These are phyloP conservation scores for Anguilla megastoma DNA, from an alignment of 2,797 vertebrate species.

Conservation along the genomic window DNA sequence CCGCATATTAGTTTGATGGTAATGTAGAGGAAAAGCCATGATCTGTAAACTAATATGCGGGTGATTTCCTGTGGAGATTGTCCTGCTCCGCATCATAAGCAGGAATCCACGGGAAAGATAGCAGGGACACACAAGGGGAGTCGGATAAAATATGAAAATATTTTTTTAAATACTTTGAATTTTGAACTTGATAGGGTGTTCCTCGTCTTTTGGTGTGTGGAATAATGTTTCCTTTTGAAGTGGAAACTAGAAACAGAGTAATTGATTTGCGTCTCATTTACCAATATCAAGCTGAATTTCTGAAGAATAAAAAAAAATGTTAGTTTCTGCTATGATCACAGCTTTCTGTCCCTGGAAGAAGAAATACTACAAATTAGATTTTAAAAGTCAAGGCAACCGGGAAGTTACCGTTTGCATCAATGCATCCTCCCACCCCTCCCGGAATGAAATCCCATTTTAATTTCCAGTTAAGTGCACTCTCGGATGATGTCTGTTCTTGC, in stretches of 20 bases:
- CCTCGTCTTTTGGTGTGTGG: conserved; percentile 30
- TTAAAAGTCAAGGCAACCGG: background rate
- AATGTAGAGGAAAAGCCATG: conserved; percentile 28
- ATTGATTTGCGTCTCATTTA: conserved; percentile 47
- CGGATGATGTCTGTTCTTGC: background rate
- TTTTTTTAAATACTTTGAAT: conserved; percentile 36
- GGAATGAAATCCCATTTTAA: background rate
- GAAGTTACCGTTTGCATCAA: background rate
- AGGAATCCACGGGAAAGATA: background rate
- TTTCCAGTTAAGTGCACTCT: background rate
- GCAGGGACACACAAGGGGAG: background rate
- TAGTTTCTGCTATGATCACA: conserved; percentile 9
- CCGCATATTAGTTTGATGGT: conserved; percentile 34
- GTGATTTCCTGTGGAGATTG: conserved; percentile 20
- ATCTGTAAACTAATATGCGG: conserved; percentile 38
- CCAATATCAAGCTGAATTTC: conserved; percentile 34
- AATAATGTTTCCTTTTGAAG: conserved; percentile 46
- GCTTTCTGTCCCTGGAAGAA: background rate
- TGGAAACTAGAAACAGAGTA: conserved; percentile 32
- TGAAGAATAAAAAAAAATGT: conserved; percentile 4
- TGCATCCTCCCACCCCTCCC: background rate
- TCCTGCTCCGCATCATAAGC: background rate
- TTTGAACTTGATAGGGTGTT: background rate
- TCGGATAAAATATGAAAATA: conserved; percentile 26
- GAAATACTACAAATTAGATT: conserved; percentile 22